Evolutionary conservation across 1,140 invertebrate species (phyloP).

Genomic region (Luehdorfia chinensis): DNA sequence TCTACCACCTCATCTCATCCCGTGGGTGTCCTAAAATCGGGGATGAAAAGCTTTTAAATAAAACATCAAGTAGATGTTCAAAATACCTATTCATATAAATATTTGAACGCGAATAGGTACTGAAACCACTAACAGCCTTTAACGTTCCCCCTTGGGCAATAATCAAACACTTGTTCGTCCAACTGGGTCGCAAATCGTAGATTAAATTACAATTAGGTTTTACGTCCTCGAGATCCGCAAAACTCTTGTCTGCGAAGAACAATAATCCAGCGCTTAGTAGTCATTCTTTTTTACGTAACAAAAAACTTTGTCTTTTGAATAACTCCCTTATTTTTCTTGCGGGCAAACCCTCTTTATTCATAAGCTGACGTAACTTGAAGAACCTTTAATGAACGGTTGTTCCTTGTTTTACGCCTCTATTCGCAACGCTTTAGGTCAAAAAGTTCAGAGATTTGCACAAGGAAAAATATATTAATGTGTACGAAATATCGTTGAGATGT

Average conservation of each 20-base stretch:
- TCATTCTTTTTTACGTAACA: constrained; percentile 54
- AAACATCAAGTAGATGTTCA: too few relatives aligned
- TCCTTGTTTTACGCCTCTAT: constrained; percentile 74
- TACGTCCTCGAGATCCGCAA: constrained; percentile 39
- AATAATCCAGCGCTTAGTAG: constrained; percentile 59
- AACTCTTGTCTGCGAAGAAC: constrained; percentile 57
- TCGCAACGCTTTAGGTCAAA: constrained; percentile 64
- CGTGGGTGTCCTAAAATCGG: too few relatives aligned
- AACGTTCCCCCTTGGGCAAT: constrained; percentile 26
- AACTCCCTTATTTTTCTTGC: constrained; percentile 59
- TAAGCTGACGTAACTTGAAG: constrained; percentile 69
- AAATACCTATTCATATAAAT: too few relatives aligned
- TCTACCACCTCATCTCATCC: too few relatives aligned
- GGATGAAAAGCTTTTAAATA: too few relatives aligned
- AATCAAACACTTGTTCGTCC: constrained; percentile 45
- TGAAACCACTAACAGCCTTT: too few relatives aligned
- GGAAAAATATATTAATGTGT: constrained; percentile 39
- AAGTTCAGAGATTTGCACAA: constrained; percentile 62
- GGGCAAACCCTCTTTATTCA: constrained; percentile 65
- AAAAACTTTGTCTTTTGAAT: constrained; percentile 64
- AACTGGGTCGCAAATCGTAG: constrained; percentile 28
- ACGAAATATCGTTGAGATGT: background rate
- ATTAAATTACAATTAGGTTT: constrained; percentile 37
- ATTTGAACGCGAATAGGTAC: too few relatives aligned
- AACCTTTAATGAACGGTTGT: constrained; percentile 71